These are phyloP conservation scores for Chinchilla lanigera DNA, from an alignment of 2,113 vertebrate genomes.

Conservation along the genomic window DNA sequence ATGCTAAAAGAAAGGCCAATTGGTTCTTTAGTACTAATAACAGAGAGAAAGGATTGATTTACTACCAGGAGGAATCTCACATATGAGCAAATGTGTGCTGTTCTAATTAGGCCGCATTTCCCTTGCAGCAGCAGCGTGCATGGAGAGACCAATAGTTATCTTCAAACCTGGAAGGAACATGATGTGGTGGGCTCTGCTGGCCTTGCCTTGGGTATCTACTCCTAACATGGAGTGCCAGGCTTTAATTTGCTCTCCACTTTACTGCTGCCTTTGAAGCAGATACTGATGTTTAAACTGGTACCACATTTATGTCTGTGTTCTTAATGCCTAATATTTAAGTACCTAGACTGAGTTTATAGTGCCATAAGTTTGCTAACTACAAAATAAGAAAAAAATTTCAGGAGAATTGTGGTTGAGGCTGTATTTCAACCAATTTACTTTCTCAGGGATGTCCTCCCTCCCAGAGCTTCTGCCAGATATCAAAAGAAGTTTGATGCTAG, in stretches of 20 bases:
- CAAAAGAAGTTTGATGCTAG: background rate
- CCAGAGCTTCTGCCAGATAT: background rate
- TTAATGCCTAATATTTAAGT: background rate
- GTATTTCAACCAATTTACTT: background rate
- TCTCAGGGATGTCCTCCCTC: background rate
- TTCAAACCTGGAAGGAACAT: background rate
- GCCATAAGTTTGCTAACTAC: constrained; percentile 4
- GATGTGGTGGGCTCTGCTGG: background rate
- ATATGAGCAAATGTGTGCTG: background rate
- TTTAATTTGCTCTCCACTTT: background rate
- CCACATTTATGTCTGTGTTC: background rate
- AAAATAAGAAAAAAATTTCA: constrained; percentile 26
- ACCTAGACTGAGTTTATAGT: constrained; percentile 9
- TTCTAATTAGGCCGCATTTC: background rate
- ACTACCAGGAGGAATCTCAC: background rate
- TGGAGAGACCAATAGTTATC: too few relatives aligned
- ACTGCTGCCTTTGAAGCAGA: background rate
- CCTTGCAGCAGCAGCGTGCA: background rate
- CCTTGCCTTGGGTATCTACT: background rate
- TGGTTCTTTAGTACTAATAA: background rate
- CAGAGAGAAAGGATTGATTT: background rate
- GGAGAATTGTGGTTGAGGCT: background rate
- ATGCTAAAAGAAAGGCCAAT: background rate
- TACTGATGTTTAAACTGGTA: background rate
- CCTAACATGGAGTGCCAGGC: background rate